These are phyloP conservation scores for Drosophila littoralis DNA, from an alignment of 1,140 invertebrate genomes.

Conservation along the genomic window DNA sequence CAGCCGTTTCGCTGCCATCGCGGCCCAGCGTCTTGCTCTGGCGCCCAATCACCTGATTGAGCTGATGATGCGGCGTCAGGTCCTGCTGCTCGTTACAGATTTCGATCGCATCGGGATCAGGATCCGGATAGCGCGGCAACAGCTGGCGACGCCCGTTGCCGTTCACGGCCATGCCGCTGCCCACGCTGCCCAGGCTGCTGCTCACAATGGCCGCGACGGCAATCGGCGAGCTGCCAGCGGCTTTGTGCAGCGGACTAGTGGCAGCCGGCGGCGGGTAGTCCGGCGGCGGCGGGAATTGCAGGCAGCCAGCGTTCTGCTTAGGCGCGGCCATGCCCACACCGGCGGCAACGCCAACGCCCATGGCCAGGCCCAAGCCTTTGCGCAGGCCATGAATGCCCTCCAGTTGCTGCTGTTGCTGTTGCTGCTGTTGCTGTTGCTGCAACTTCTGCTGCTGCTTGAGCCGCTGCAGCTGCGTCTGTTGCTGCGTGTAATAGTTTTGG, in stretches of 20 bases:
- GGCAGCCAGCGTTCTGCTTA: constrained; percentile 46
- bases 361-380: constrained; percentile 3
- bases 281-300: constrained; percentile 74
- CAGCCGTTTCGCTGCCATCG: constrained; percentile 18
- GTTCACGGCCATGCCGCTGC: constrained; percentile 11
- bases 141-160: constrained; percentile 41
- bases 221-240: constrained; percentile 38
- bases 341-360: not conserved
- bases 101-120: constrained; percentile 81
- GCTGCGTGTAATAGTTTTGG: constrained; percentile 80
- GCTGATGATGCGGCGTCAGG: constrained; percentile 43
- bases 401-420: constrained; percentile 35
- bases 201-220: constrained; percentile 34
- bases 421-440: constrained; percentile 53
- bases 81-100: constrained; percentile 70
- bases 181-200: constrained; percentile 7
- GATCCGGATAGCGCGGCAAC: constrained; percentile 72
- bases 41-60: constrained; percentile 52
- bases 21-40: constrained; percentile 63
- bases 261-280: constrained; percentile 67
- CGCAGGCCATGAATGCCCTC: constrained; percentile 37
- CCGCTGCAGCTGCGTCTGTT: constrained; percentile 73
- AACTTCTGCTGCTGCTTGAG: constrained; percentile 65
- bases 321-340: constrained; percentile 2
- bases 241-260: constrained; percentile 32